Evolutionary conservation across 2,113 vertebrate species (phyloP).

Genomic region (Prolemur simus): DNA sequence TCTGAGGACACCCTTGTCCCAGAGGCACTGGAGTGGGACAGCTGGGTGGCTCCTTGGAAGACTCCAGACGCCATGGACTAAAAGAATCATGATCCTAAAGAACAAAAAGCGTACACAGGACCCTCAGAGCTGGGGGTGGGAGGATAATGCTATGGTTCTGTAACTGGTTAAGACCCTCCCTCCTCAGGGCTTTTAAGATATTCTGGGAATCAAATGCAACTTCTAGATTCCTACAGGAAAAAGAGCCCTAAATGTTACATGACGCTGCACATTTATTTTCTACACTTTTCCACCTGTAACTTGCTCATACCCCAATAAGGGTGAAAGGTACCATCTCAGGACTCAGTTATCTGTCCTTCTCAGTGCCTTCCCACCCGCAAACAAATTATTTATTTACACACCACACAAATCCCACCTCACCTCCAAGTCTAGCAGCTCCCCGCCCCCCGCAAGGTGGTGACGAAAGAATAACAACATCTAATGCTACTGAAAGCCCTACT

Average conservation of each 20-base stretch:
- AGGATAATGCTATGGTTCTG: too few relatives aligned
- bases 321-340: neutral
- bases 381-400: neutral
- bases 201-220: neutral
- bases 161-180: neutral
- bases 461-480: neutral
- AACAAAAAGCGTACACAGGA: neutral
- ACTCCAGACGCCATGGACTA: accelerated
- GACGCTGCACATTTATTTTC: neutral
- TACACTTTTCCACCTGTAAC: neutral
- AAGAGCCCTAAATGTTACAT: neutral
- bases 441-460: neutral
- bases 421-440: neutral
- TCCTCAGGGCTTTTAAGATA: neutral
- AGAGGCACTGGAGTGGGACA: neutral
- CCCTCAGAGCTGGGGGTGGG: neutral
- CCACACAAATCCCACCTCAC: neutral
- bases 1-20: neutral
- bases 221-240: neutral
- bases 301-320: neutral
- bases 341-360: neutral
- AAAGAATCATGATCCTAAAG: neutral
- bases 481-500: neutral
- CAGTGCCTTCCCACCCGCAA: neutral
- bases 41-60: neutral